Conservation (phyloP, 2,113 vertebrate genomes). For the Zingel zingel region DNA sequence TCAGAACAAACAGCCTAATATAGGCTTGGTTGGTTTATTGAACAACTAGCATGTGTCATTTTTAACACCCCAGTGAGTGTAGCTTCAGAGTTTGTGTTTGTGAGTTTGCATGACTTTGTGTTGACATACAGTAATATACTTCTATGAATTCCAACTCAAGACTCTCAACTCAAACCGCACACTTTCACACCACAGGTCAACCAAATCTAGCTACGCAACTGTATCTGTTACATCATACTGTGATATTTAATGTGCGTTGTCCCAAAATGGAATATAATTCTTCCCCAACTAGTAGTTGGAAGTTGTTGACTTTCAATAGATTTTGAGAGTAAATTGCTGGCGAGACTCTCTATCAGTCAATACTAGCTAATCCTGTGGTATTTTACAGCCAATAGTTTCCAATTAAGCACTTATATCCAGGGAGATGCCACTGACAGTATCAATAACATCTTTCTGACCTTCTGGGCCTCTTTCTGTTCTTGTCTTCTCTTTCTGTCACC, state of each 20-base stretch:
- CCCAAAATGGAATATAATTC: constrained; percentile 24
- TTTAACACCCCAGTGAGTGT: constrained; percentile 61
- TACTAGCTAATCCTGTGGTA: constrained; percentile 76
- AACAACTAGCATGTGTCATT: constrained; percentile 69
- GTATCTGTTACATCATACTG: background rate
- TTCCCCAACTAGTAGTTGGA: constrained; percentile 30
- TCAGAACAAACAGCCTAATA: constrained; percentile 64
- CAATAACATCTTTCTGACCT: constrained; percentile 76
- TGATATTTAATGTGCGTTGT: background rate
- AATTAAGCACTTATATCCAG: constrained; percentile 69
- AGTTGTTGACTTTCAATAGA: constrained; percentile 62
- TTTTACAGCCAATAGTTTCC: constrained; percentile 79
- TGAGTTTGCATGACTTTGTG: constrained; percentile 1
- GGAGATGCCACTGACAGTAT: constrained; percentile 73
- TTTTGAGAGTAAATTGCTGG: constrained; percentile 62
- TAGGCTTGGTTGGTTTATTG: constrained; percentile 65
- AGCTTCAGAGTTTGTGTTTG: constrained; percentile 5
- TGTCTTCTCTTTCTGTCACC: constrained; percentile 11
- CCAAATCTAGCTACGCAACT: background rate
- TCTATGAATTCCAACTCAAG: background rate
- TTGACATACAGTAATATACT: background rate
- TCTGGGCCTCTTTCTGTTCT: constrained; percentile 47
- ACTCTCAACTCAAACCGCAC: background rate
- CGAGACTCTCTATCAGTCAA: constrained; percentile 67
- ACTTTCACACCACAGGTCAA: background rate